These are phyloP conservation scores for Raja brachyura DNA, from an alignment of 2,113 vertebrate species.

Conservation along the genomic window DNA sequence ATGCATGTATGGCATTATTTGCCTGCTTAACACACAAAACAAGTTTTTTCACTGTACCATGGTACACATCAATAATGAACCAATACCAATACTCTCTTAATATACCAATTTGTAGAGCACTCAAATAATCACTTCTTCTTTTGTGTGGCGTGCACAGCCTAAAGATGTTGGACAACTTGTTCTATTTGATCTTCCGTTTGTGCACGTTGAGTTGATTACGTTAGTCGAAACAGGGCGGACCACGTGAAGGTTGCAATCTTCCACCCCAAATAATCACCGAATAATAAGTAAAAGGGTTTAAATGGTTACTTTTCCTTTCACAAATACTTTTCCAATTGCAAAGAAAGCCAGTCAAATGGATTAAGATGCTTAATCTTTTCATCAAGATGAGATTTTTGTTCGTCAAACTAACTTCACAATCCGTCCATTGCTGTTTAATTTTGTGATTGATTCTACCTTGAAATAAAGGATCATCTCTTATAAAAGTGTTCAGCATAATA, in stretches of 20 bases:
- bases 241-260: no score
- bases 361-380: not conserved
- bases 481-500: not conserved
- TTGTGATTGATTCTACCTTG: not conserved
- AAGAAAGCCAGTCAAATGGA: slow-evolving; percentile 7
- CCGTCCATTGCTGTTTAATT: not conserved
- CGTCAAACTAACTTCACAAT: not conserved
- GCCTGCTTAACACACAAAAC: no score
- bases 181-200: no score
- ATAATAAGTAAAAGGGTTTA: not conserved
- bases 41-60: no score
- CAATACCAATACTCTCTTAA: not conserved
- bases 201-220: no score
- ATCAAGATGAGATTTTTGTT: not conserved
- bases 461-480: not conserved
- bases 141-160: no score
- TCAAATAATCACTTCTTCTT: not conserved
- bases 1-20: no score
- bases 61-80: no score
- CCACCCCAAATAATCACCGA: not conserved
- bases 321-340: not conserved
- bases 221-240: no score
- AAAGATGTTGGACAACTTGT: no score
- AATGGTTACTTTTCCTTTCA: not conserved
- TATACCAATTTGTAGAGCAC: not conserved